phyloP scores from a whole-genome alignment of 2,888 invertebrate species.

The Amphiduros pacificus region DNA sequence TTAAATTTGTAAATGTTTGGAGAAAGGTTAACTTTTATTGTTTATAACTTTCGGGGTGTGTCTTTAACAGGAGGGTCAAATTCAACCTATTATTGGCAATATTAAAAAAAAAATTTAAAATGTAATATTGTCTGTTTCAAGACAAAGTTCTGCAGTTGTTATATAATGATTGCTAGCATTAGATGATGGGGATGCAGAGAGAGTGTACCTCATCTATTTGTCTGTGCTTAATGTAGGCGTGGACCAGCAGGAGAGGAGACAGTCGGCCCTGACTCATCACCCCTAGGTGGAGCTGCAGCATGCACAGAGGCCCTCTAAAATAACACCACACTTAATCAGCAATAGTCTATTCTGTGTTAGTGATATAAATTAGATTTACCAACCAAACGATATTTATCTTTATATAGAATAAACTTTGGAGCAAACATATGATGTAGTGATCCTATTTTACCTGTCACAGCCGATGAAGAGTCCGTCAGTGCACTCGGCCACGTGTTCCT shows the following conservation, averaged over 20 bases:
- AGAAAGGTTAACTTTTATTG: too few relatives aligned
- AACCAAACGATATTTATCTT: background rate
- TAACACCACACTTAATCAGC: background rate
- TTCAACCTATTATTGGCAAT: too few relatives aligned
- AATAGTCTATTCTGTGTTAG: background rate
- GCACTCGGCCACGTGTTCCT: slow-evolving; percentile 37
- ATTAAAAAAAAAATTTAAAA: too few relatives aligned
- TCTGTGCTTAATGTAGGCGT: slow-evolving; percentile 69
- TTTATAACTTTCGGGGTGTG: too few relatives aligned
- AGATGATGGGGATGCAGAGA: too few relatives aligned
- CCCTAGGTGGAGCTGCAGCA: slow-evolving; percentile 53
- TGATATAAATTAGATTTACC: background rate
- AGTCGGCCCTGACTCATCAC: slow-evolving; percentile 59
- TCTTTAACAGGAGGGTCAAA: too few relatives aligned
- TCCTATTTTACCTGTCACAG: slow-evolving; percentile 51
- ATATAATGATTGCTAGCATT: too few relatives aligned
- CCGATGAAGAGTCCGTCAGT: slow-evolving; percentile 45
- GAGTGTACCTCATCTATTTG: slow-evolving; percentile 66
- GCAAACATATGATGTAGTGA: too few relatives aligned
- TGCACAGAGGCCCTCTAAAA: slow-evolving; percentile 62
- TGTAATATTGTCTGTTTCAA: too few relatives aligned
- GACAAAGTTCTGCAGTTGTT: too few relatives aligned
- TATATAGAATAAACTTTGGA: background rate
- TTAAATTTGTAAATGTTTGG: too few relatives aligned
- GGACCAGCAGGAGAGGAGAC: slow-evolving; percentile 67